Evolutionary conservation across 2,888 invertebrate species (phyloP).

Genomic region (Rhingia campestris): DNA sequence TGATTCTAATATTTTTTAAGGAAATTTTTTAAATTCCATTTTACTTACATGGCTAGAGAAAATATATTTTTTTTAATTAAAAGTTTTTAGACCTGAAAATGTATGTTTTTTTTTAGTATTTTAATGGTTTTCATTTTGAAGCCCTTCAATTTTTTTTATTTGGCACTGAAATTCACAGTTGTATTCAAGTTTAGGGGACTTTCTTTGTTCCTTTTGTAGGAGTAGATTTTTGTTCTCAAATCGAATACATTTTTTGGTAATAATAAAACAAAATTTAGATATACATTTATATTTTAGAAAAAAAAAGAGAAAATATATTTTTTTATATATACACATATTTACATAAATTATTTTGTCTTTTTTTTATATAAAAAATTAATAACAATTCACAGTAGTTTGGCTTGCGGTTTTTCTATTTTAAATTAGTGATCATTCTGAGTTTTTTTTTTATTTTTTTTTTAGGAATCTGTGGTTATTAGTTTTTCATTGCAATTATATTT

Average conservation of each 20-base stretch:
- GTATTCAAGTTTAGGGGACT: conserved; percentile 58
- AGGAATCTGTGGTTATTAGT: conserved; percentile 46
- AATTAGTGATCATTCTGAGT: conserved; percentile 13
- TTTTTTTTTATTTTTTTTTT: conserved; percentile 9
- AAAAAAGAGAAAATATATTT: conserved; percentile 15
- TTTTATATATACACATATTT: conserved; percentile 61
- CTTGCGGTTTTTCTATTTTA: conserved; percentile 23
- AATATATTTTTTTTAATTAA: conserved; percentile 23
- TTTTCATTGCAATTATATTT: conserved; percentile 6
- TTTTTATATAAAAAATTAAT: conserved; percentile 6
- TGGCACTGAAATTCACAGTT: conserved; percentile 73
- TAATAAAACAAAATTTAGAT: conserved; percentile 14
- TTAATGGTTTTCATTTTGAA: conserved; percentile 53
- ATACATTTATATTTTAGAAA: conserved; percentile 39
- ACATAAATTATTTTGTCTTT: conserved; percentile 27
- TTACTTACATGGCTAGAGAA: conserved; percentile 40
- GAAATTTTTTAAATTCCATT: conserved; percentile 18
- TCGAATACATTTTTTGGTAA: conserved; percentile 51
- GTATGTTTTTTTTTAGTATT: conserved; percentile 1
- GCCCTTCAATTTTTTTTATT: conserved; percentile 38
- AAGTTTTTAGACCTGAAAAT: background rate
- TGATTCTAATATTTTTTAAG: conserved; percentile 1
- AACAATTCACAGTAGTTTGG: conserved; percentile 52
- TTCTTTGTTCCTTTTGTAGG: conserved; percentile 3
- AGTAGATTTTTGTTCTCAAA: conserved; percentile 13